A percentile compares a stretch with the other conserved stretches of the same genome.
Evolutionary conservation across 1,140 invertebrate species (phyloP).

Genomic region (Zaprionus lachaisei): DNA sequence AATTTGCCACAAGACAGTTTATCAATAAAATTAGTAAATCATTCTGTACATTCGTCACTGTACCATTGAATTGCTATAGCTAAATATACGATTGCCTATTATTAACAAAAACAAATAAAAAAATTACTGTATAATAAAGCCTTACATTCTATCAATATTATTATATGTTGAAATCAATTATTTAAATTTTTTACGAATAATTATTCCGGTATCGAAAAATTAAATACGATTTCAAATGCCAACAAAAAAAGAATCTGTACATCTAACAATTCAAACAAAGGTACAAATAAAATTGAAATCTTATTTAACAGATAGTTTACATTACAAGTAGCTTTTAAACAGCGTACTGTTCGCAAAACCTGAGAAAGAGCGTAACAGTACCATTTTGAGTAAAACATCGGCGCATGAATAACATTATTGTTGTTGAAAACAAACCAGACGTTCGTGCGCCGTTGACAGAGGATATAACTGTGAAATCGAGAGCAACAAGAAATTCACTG

Average conservation of each 20-base stretch:
- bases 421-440: constrained; percentile 37
- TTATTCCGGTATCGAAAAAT: too few species aligned
- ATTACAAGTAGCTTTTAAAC: constrained; percentile 1
- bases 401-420: constrained; percentile 11
- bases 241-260: background rate
- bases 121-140: too few species aligned
- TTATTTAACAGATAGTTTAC: background rate
- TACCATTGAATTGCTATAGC: too few species aligned
- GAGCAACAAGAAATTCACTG: background rate
- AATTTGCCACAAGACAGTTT: too few species aligned
- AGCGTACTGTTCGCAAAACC: background rate
- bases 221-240: too few species aligned
- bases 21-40: too few species aligned
- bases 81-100: too few species aligned
- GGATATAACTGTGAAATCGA: background rate
- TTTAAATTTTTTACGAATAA: too few species aligned
- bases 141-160: too few species aligned
- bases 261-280: background rate
- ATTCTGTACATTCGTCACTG: too few species aligned
- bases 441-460: constrained; percentile 13
- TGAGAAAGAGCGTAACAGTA: constrained; percentile 7
- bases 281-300: background rate
- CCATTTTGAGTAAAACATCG: constrained; percentile 34
- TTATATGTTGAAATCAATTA: too few species aligned
- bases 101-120: too few species aligned